Conservation (phyloP, 2,113 vertebrate genomes). For the Salminus brasiliensis region DNA sequence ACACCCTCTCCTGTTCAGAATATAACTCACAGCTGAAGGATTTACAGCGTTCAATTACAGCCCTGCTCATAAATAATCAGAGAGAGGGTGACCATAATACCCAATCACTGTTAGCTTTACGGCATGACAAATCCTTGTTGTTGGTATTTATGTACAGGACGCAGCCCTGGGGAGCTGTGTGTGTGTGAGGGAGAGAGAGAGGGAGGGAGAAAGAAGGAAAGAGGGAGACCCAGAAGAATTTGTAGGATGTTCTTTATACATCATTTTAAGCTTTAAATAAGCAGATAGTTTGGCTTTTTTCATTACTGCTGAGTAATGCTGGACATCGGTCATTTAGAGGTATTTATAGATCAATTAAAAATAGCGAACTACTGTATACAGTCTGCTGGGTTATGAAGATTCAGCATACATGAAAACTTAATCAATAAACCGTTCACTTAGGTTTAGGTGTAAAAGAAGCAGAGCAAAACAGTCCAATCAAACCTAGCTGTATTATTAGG, state of each 20-base stretch:
- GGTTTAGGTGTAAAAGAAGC: no score
- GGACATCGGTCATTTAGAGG: no score
- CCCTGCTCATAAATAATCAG: slow-evolving; percentile 57
- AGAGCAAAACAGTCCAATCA: no score
- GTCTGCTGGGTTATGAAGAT: no score
- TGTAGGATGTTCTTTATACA: not conserved
- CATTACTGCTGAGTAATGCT: no score
- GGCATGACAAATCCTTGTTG: slow-evolving; percentile 68
- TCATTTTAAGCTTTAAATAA: not conserved
- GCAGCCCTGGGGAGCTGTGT: slow-evolving; percentile 49
- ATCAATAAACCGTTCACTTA: no score
- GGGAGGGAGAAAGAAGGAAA: not conserved
- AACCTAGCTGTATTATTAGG: no score
- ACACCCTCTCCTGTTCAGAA: slow-evolving; percentile 53
- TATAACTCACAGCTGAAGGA: slow-evolving; percentile 55
- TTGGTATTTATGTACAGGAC: slow-evolving; percentile 64
- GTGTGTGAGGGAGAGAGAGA: slow-evolving; percentile 23
- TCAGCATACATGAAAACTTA: no score
- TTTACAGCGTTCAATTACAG: slow-evolving; percentile 61
- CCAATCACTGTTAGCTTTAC: slow-evolving; percentile 65
- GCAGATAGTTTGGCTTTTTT: no score
- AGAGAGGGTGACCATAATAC: slow-evolving; percentile 61
- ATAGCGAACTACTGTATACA: no score
- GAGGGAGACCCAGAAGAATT: not conserved
- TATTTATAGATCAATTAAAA: no score